These are phyloP conservation scores for Microtus montanus DNA, from an alignment of 2,113 vertebrate genomes.

Conservation along the genomic window DNA sequence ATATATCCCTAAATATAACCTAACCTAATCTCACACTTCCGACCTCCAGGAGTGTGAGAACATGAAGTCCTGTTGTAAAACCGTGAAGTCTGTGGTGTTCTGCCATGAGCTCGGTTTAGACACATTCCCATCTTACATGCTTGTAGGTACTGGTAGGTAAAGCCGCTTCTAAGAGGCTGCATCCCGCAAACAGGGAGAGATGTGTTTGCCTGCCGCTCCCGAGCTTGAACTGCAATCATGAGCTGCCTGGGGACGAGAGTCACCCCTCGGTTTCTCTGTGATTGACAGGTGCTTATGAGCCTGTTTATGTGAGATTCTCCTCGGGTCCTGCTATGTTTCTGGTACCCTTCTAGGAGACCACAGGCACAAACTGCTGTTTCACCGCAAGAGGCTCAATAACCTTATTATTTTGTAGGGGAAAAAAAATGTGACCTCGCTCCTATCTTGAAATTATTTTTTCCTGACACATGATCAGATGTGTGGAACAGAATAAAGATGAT, in stretches of 20 bases:
- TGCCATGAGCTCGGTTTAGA: neutral
- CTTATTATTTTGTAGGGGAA: slow-evolving; percentile 24
- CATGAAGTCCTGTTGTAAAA: neutral
- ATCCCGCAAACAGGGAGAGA: neutral
- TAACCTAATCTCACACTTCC: neutral
- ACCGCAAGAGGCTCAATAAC: slow-evolving; percentile 24
- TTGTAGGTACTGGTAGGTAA: neutral
- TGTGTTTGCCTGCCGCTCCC: neutral
- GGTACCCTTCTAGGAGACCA: neutral
- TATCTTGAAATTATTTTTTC: slow-evolving; percentile 57
- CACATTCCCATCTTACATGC: neutral
- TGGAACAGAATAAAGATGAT: slow-evolving; percentile 34
- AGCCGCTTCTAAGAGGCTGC: neutral
- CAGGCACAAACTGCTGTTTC: neutral
- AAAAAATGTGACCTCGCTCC: slow-evolving; percentile 58
- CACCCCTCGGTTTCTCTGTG: neutral
- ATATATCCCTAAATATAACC: neutral
- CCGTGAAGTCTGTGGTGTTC: neutral
- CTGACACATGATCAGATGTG: slow-evolving; percentile 32
- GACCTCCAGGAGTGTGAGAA: neutral
- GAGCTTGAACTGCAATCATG: neutral
- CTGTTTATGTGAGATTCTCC: slow-evolving; percentile 55
- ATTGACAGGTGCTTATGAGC: slow-evolving; percentile 15
- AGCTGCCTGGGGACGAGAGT: neutral
- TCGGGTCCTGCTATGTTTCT: neutral